Conservation (phyloP, 2,888 invertebrate species). For the Aspidiotus destructor region DNA sequence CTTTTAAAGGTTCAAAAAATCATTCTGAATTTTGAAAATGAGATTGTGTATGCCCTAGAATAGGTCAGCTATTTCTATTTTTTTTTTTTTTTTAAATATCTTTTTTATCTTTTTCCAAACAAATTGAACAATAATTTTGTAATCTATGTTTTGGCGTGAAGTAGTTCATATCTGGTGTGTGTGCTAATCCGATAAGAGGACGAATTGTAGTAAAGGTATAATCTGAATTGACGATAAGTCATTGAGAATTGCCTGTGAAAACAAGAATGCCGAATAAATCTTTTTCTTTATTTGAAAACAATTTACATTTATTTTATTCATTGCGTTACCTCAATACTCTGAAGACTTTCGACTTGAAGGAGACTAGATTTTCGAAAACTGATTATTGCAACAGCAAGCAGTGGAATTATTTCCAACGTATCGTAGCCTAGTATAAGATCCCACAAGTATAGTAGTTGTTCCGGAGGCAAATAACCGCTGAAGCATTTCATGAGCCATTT, state of each 20-base stretch:
- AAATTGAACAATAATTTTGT: too few relatives aligned
- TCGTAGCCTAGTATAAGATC: constrained; percentile 86
- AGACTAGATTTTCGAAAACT: constrained; percentile 79
- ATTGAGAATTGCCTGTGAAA: constrained; percentile 61
- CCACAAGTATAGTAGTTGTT: constrained; percentile 85
- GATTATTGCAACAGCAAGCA: constrained; percentile 74
- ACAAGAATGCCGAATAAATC: not conserved
- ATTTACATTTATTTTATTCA: not conserved
- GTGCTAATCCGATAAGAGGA: constrained; percentile 4
- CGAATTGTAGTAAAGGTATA: constrained; percentile 68
- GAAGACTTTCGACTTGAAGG: constrained; percentile 61
- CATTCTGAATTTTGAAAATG: too few relatives aligned
- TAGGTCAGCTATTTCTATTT: too few relatives aligned
- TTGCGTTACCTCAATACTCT: constrained; percentile 58
- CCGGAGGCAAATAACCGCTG: constrained; percentile 85
- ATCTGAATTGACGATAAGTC: constrained; percentile 80
- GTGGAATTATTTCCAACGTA: constrained; percentile 75
- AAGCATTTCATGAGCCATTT: constrained; percentile 96
- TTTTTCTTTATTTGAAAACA: not conserved
- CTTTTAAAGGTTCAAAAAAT: too few relatives aligned
- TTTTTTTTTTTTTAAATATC: too few relatives aligned
- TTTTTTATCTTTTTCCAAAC: too few relatives aligned
- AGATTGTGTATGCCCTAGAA: too few relatives aligned
- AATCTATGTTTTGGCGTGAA: too few relatives aligned
- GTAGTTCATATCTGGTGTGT: too few relatives aligned